phyloP scores from a whole-genome alignment of 2,113 vertebrate genomes.

The Pseudorhombus dupliciocellatus region DNA sequence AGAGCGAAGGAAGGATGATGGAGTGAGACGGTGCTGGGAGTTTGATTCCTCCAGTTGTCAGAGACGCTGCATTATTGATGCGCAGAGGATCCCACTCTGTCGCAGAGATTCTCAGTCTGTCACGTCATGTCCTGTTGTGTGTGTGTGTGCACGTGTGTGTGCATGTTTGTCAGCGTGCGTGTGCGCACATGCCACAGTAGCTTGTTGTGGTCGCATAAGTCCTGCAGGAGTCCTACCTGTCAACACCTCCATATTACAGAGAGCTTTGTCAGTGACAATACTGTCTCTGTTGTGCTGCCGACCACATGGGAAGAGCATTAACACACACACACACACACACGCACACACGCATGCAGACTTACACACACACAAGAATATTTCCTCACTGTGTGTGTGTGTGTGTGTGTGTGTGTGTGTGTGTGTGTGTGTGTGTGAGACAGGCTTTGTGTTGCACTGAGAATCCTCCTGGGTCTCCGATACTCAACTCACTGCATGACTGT shows the following conservation, averaged over 20 bases:
- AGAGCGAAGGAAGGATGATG: conserved; percentile 37
- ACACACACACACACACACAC: conserved; percentile 30
- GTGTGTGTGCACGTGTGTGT: conserved; percentile 6
- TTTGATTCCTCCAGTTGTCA: conserved; percentile 73
- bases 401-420: conserved; percentile 30
- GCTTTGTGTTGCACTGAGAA: conserved; percentile 31
- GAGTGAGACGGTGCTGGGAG: conserved; percentile 46
- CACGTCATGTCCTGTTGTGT: conserved; percentile 54
- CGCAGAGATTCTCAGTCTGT: conserved; percentile 59
- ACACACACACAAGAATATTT: too few relatives aligned
- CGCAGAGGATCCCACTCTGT: conserved; percentile 60
- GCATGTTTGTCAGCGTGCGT: conserved; percentile 7
- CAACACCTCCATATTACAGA: conserved; percentile 69
- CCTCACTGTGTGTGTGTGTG: conserved; percentile 8
- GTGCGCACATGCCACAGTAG: not conserved
- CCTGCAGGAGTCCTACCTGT: conserved; percentile 67
- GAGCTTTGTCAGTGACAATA: conserved; percentile 56
- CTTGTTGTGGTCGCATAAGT: conserved; percentile 50
- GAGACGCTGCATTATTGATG: conserved; percentile 78
- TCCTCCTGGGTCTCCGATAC: conserved; percentile 38
- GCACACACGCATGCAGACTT: conserved; percentile 6
- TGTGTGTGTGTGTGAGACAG: conserved; percentile 22
- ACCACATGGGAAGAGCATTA: conserved; percentile 58
- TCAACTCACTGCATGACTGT: conserved; percentile 21
- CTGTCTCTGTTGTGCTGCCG: conserved; percentile 44